Base-by-base conservation (phyloP, 2,797 vertebrate genomes). In the Micromesistius poutassou region DNA sequence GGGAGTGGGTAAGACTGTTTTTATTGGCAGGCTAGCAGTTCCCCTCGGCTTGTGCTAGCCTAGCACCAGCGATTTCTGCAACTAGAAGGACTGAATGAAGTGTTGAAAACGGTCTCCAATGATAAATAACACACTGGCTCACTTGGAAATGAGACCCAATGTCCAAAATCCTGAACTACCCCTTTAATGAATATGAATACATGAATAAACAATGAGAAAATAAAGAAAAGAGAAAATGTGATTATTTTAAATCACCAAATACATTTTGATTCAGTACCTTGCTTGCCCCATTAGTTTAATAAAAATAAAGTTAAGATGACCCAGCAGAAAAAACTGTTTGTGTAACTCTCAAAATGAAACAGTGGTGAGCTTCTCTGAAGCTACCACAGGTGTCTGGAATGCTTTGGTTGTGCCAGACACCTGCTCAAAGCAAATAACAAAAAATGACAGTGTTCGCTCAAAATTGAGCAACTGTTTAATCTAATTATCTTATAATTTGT, bases 321-420 rank as follows among this genome's bases (percentile, higher is more conserved):
- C 55, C 55, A n/a, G 55, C 55, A 25, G 55, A 62, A n/a, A n/a
- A 6, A 62, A 46, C 42, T 14, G 55, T 62, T 25, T 22, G n/a
- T 25, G n/a, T 9, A n/a, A 62, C 55, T 7, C 14, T 62, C 55
- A 62, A n/a, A 6, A 7, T n/a, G 8, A 42, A 38, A 74, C 22
- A 33, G 74, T 74, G 76, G 55, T 38, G 66, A 66, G 79, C 87
- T 84, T 80, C 79, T 81, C 36, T 73, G 82, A 81, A 74, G 70
- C 22, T 62, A 62, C 55, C 79, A 85, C 76, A 36, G 78, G 76
- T 84, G 77, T 62, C 19, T 82, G 80, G 82, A 83, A 79, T 25
- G 76, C 30, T 72, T 79, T 16, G 31, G 74, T 76, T 78, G 40
- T 12, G 68, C 75, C 22, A 3, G 30, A 25, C 19, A 40, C 73